Base-by-base conservation (phyloP, 2,113 vertebrate species). In the Perca flavescens region DNA sequence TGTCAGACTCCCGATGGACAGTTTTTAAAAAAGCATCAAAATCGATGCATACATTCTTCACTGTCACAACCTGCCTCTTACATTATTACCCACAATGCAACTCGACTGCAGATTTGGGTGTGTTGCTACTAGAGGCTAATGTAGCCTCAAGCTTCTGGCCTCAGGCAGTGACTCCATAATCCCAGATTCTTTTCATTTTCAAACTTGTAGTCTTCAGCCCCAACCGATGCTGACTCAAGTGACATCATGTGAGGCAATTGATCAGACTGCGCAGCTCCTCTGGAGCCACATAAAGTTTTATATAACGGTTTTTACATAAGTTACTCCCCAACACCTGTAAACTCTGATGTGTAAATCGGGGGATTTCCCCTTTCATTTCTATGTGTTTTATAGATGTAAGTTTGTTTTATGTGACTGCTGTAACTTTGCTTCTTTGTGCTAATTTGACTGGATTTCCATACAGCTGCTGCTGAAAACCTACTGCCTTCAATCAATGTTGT, bases 51-150 rank as follows among this genome's bases (percentile, higher is more conserved):
- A 43, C 9, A 43, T 43, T 2, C 9, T 11, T 11, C 10, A 34
- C 9, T 43, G 16, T 85, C 61, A 77, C 28, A 77, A 68, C 16
- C 14, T 40, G 46, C 7, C 0, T 21, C 46, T 56, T 61, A 54
- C 34, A 50, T 79, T 49, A 56, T 79, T 49, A 15, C 63, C 60
- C 58, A 75, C 21, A 68, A 49, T 25, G 43, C 57, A 67, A 19
- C 47, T 63, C 0, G 0, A 31, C 57, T n/a, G 40, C 1, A 64
- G 65, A 43, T 58, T 46, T 21, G 7, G 43, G 9, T 68, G 69
- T n/a, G 22, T 5, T 58, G 40, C 56, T 14, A 9, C 1, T 43
- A 17, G 62, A 1, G 3, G 53, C 2, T 25, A 36, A 50, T 47
- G 22, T 16, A 36, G 53, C 31, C 17, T 14, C 3, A 6, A 53